phyloP scores from a whole-genome alignment of 2,888 invertebrate genomes.

The Trichopoda pennipes region DNA sequence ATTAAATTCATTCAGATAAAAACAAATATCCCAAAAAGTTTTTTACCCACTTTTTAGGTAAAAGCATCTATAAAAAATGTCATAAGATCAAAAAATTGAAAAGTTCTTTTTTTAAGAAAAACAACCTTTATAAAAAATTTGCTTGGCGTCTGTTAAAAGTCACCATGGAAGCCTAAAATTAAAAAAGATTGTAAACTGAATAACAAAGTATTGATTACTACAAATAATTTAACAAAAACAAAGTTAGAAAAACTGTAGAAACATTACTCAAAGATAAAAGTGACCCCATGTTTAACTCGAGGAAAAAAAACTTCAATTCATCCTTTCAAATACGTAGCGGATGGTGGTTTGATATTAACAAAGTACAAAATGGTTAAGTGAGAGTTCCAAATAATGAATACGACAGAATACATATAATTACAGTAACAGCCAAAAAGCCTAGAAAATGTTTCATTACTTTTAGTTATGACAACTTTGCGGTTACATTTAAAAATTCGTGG shows the following conservation, averaged over 20 bases:
- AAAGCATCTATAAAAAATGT: conserved; percentile 37
- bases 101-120: conserved; percentile 35
- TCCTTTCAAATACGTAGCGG: conserved; percentile 13
- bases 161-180: conserved; percentile 53
- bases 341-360: conserved; percentile 40
- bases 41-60: not conserved
- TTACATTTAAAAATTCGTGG: no score
- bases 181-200: conserved; percentile 26
- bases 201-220: conserved; percentile 8
- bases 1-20: conserved; percentile 33
- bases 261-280: conserved; percentile 27
- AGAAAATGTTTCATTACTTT: no score
- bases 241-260: conserved; percentile 39
- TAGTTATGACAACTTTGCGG: no score
- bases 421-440: no score
- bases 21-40: conserved; percentile 10
- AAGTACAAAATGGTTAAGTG: not conserved
- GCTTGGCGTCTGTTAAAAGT: conserved; percentile 29
- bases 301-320: conserved; percentile 4
- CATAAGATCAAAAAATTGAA: conserved; percentile 62
- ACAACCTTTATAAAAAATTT: conserved; percentile 35
- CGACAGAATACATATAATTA: no score
- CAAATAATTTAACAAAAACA: conserved; percentile 5
- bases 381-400: not conserved
- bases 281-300: not conserved